A percentile compares a stretch with the other conserved stretches of the same genome.
phyloP scores from a whole-genome alignment of 2,113 vertebrate genomes.

The Siniperca knerii region DNA sequence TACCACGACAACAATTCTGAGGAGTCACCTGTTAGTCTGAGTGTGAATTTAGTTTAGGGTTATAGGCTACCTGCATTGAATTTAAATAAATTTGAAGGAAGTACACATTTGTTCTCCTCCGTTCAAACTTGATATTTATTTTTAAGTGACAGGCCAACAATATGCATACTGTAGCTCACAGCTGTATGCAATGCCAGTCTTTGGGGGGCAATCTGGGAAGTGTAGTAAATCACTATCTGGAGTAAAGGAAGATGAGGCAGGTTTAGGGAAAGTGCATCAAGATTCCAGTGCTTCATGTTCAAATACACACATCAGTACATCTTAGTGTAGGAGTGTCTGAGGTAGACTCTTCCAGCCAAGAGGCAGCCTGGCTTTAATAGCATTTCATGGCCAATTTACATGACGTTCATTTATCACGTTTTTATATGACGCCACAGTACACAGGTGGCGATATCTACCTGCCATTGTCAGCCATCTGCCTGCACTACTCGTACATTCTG shows the following conservation, averaged over 20 bases:
- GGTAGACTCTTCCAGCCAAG: background rate
- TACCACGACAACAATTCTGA: background rate
- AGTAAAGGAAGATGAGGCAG: constrained; percentile 3
- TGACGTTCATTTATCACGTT: constrained; percentile 33
- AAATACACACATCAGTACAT: background rate
- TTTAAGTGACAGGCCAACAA: background rate
- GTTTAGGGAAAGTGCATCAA: background rate
- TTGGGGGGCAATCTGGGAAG: background rate
- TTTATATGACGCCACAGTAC: constrained; percentile 18
- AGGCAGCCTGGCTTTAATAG: constrained; percentile 11
- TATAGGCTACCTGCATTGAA: background rate
- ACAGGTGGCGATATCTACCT: constrained; percentile 39
- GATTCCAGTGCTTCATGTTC: background rate
- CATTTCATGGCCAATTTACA: constrained; percentile 18
- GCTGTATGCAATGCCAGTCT: background rate
- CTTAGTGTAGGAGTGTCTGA: background rate
- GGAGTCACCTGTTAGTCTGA: too few species aligned
- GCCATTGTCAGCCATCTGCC: constrained; percentile 45
- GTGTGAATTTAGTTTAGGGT: background rate
- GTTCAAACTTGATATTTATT: background rate
- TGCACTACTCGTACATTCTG: constrained; percentile 9
- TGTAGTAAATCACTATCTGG: background rate
- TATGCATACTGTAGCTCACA: background rate
- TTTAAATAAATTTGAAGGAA: background rate
- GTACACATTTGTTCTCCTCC: background rate